A percentile compares a stretch with the other conserved stretches of the same genome.
phyloP scores from a whole-genome alignment of 2,113 vertebrate genomes.

The Tetrax tetrax region DNA sequence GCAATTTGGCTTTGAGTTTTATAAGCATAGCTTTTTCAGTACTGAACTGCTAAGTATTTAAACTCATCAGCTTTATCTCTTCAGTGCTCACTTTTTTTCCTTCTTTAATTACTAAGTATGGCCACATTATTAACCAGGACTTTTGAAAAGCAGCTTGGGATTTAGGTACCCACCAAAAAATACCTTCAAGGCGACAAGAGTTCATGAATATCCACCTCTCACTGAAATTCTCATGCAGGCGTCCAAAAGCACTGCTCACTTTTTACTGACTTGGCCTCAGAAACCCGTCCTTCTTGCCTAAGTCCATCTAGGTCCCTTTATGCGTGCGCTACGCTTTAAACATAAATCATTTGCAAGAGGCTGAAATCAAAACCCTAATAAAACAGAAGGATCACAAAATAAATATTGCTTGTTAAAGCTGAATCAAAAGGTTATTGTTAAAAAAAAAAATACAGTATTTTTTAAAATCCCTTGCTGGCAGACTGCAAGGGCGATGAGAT shows the following conservation, averaged over 20 bases:
- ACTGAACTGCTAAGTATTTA: not conserved
- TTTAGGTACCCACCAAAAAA: not conserved
- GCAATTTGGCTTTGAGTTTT: not conserved
- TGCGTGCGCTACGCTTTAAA: not conserved
- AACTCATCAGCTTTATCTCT: not conserved
- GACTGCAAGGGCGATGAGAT: not conserved
- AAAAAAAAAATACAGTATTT: too few relatives aligned
- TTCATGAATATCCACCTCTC: not conserved
- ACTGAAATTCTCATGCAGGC: not conserved
- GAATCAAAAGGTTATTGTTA: not conserved
- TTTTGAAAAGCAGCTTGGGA: not conserved
- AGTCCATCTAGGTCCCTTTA: not conserved
- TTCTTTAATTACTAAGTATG: not conserved
- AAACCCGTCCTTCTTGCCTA: not conserved
- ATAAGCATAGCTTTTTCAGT: not conserved
- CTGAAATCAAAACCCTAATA: not conserved
- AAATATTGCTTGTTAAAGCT: not conserved
- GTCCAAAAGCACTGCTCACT: not conserved
- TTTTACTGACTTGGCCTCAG: slow-evolving; percentile 11
- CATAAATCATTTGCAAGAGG: not conserved
- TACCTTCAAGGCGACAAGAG: not conserved
- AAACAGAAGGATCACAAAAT: not conserved
- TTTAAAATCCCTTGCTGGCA: not conserved
- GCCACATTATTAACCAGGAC: not conserved
- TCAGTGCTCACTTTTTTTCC: fast-evolving